These are phyloP conservation scores for Drosophila tani DNA, from an alignment of 1,140 invertebrate species.

Conservation along the genomic window DNA sequence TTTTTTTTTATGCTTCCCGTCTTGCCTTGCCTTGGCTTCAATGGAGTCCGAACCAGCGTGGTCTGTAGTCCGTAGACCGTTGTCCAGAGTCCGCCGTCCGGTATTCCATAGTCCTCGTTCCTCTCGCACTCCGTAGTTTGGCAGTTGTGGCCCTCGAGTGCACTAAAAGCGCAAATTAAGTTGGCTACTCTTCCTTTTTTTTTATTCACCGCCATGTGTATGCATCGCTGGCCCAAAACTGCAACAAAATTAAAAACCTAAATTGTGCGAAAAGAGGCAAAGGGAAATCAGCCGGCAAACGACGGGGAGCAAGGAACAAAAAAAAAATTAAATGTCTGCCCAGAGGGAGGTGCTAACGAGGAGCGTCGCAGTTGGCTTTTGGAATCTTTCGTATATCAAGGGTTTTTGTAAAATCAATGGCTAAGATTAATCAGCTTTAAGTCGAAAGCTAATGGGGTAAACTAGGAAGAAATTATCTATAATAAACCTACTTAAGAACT, in stretches of 20 bases:
- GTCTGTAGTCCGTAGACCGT: constrained; percentile 20
- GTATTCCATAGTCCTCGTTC: constrained; percentile 4
- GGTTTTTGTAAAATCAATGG: background rate
- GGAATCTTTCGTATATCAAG: background rate
- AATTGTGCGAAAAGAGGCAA: constrained; percentile 59
- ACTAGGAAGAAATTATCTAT: background rate
- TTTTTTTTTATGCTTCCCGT: constrained; percentile 10
- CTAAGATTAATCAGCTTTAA: background rate
- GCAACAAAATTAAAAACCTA: constrained; percentile 77
- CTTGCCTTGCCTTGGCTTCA: constrained; percentile 47
- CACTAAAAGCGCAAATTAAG: constrained; percentile 83
- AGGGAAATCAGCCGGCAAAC: constrained; percentile 34
- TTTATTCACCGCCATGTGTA: constrained; percentile 46
- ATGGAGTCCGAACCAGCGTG: constrained; percentile 29
- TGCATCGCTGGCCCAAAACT: constrained; percentile 52
- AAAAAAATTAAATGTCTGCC: constrained; percentile 21
- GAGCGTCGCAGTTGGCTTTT: constrained; percentile 4
- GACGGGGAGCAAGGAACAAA: constrained; percentile 7
- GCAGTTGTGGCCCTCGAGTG: constrained; percentile 68
- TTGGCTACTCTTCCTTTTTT: constrained; percentile 50
- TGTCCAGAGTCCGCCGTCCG: constrained; percentile 9
- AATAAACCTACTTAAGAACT: no score
- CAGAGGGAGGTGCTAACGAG: constrained; percentile 23
- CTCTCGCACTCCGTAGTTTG: constrained; percentile 41
- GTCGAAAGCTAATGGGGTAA: background rate